Base-by-base conservation (phyloP, 1,140 invertebrate genomes). In the Drosophila pallidifrons region DNA sequence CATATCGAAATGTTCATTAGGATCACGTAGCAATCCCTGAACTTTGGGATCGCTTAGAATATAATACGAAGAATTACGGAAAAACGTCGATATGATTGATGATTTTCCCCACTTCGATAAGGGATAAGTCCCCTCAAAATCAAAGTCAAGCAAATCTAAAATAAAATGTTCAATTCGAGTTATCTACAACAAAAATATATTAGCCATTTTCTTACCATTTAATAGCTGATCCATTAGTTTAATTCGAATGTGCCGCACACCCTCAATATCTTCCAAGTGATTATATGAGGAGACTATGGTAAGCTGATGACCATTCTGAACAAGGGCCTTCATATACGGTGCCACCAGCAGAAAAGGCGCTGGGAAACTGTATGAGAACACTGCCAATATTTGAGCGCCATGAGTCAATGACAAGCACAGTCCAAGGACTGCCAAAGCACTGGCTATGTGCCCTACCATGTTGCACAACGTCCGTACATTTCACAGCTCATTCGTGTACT, bases 361-460 rank as follows among this genome's bases (percentile, higher is more conserved):
- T 0, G 43, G 47, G 1, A 68, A 70, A 1, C 49, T 20, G 11
- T 76, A 89, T 0, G 85, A 52, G 16, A 89, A 85, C 10, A 89
- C 38, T 20, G 85, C 81, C 60, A 89, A 67, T 16, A 89, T 89
- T 7, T 85, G 78, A 11, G 75, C 85, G 8, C 68, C 43, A 15
- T 58, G 11, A 15, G 49, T 46, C 28, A 52, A 43, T 13, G 69
- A 45, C 8, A 71, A 10, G 49, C 47, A 35, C 3, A 88, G 54
- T 15, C 58, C 57, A 11, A 68, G 20, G 38, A 49, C 47, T 49
- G 54, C 38, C n/a, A 67, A 65, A 51, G 47, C 46, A 20, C 20
- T 47, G 20, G 28, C 30, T 43, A 47, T 35, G 13, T 35, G 58
- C 46, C 46, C 7, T 71, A 66, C 13, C 61, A 67, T 38, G 13